Evolutionary conservation across 2,888 invertebrate species (phyloP), one percentile per base, ranked within the genome.

Genomic region (Netelia inedita): DNA sequence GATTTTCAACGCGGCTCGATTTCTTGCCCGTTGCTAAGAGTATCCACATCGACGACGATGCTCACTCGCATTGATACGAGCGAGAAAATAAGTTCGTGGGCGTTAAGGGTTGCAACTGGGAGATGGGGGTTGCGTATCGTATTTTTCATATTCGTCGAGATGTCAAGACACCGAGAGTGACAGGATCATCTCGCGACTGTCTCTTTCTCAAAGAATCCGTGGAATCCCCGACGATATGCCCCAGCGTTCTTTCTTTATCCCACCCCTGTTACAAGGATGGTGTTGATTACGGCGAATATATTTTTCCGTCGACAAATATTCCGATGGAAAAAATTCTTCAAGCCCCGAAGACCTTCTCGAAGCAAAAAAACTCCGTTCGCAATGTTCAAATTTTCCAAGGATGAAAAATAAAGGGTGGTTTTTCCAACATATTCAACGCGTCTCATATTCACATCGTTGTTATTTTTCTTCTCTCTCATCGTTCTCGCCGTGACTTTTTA

Each of bases 371-470:
- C 28, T 6, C 28, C 23, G 2, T 23, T 2, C 23, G 1, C 23
- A 23, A 28, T 28, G 3, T 28, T 28, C 28, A 23, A 2, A 23
- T 1, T 23, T 23, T 23, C 2, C 28, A 28, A 28, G 28, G 28
- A 0, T 28, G 5, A 28, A 28, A 5, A 28, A 28, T 55, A 71
- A 83, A 74, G 74, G 79, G 76, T 85, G 61, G 89, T 91, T 91
- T 92, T 92, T 92, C 91, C 92, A 92, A 91, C 91, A 86, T 82
- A 79, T 82, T 66, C n/a, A 14, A 85, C 72, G 73, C 80, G 83
- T 72, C 76, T 83, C 83, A 83, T 88, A 87, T 86, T 53, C 71
- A 59, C 69, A 79, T 68, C 79, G 57, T 71, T 35, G 50, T 82
- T 65, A 21, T 81, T 86, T 72, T 76, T 83, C 83, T 76, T 88